These are phyloP conservation scores for Montipora capricornis DNA, from an alignment of 64 coral and sea anemone species.

Conservation along the genomic window DNA sequence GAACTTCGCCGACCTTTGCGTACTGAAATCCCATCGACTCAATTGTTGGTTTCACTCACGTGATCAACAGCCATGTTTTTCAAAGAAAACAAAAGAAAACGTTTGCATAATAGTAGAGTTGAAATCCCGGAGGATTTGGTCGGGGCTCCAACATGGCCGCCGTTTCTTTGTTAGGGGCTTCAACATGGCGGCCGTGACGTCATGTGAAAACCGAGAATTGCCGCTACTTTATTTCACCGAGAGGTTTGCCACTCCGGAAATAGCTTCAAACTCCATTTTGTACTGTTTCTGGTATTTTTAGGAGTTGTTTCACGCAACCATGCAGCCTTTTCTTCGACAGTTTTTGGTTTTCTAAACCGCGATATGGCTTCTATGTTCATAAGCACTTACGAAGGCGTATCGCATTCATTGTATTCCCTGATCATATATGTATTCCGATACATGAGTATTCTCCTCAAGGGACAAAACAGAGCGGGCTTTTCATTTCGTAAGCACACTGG, in stretches of 20 bases:
- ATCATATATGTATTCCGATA: neutral
- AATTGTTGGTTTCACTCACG: neutral
- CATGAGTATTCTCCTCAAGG: neutral
- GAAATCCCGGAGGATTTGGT: too few relatives aligned
- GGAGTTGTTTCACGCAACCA: constrained; percentile 1
- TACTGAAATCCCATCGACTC: neutral
- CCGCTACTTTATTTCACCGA: neutral
- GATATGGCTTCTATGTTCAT: neutral
- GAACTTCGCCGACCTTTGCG: neutral
- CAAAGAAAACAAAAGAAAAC: too few relatives aligned
- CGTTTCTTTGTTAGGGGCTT: too few relatives aligned
- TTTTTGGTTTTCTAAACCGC: constrained; percentile 12
- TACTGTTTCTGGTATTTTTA: constrained; percentile 24
- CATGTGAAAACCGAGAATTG: too few relatives aligned
- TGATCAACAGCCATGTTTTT: too few relatives aligned
- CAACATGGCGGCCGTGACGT: too few relatives aligned
- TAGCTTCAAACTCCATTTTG: constrained; percentile 41
- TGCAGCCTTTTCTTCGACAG: neutral
- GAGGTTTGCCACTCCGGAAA: constrained; percentile 18
- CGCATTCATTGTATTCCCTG: neutral
- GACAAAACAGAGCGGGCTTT: too few relatives aligned
- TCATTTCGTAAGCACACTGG: too few relatives aligned
- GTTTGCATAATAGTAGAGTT: too few relatives aligned
- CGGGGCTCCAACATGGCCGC: too few relatives aligned
- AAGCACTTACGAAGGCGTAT: neutral